These are phyloP conservation scores for Danaus chrysippus DNA, from an alignment of 2,888 invertebrate species.

Conservation along the genomic window DNA sequence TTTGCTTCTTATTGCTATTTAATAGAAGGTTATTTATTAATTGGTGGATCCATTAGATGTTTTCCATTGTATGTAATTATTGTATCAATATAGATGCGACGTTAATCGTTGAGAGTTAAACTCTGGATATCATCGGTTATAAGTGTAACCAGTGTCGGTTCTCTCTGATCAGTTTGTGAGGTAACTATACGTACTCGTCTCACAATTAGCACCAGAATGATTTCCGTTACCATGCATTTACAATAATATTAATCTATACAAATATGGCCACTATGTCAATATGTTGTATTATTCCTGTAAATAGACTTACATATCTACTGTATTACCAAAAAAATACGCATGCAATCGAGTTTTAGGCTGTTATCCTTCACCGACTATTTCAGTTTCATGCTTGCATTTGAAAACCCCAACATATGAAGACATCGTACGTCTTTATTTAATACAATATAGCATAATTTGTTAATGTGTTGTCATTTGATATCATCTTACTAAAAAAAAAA, in stretches of 20 bases:
- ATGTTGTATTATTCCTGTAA: neutral
- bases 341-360: constrained; percentile 11
- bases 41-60: constrained; percentile 31
- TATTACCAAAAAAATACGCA: neutral
- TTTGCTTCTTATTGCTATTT: constrained; percentile 28
- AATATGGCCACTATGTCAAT: neutral
- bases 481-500: constrained; percentile 1
- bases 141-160: neutral
- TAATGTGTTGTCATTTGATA: neutral
- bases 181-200: too few relatives aligned
- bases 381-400: constrained; percentile 9
- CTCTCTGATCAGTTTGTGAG: too few relatives aligned
- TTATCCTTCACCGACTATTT: constrained; percentile 10
- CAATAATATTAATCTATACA: neutral
- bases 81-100: constrained; percentile 25
- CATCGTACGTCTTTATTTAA: constrained; percentile 3
- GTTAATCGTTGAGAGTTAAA: constrained; percentile 26
- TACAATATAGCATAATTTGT: neutral
- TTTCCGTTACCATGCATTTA: constrained; percentile 8
- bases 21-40: constrained; percentile 27
- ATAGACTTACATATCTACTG: neutral
- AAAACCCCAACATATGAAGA: constrained; percentile 12
- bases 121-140: constrained; percentile 16
- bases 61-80: constrained; percentile 27
- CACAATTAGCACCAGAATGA: neutral